Conservation (phyloP, 2,888 invertebrate species). For the Galeruca laticollis region DNA sequence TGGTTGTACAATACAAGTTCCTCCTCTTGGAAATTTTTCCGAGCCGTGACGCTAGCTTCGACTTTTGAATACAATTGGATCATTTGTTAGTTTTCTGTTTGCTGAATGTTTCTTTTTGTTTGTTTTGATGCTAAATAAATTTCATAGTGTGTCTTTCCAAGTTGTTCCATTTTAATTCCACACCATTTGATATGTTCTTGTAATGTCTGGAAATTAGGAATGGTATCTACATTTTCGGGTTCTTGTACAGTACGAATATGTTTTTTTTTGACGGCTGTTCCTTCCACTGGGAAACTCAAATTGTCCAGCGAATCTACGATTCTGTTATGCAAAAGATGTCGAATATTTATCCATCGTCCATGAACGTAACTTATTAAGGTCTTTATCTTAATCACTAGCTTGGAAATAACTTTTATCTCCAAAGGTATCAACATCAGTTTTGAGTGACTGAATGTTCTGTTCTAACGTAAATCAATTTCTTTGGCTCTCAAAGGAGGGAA, state of each 20-base stretch:
- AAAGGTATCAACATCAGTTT: conserved; percentile 88
- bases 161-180: conserved; percentile 88
- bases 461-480: conserved; percentile 86
- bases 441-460: conserved; percentile 88
- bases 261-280: conserved; percentile 88
- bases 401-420: conserved; percentile 75
- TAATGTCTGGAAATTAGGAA: conserved; percentile 91
- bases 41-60: conserved; percentile 87
- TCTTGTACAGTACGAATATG: conserved; percentile 90
- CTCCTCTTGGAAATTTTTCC: conserved; percentile 88
- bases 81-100: conserved; percentile 92
- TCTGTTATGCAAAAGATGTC: conserved; percentile 88
- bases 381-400: conserved; percentile 64
- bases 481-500: conserved; percentile 95
- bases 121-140: conserved; percentile 93
- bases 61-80: conserved; percentile 95
- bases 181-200: conserved; percentile 97
- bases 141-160: conserved; percentile 93
- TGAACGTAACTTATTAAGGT: conserved; percentile 87
- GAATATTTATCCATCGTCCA: conserved; percentile 79
- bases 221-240: conserved; percentile 91
- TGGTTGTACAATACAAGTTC: conserved; percentile 93
- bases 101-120: conserved; percentile 90
- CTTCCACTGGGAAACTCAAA: conserved; percentile 88
- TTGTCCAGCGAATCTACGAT: conserved; percentile 86